Conservation (phyloP, 2,113 vertebrate species). For the Scopus umbretta region DNA sequence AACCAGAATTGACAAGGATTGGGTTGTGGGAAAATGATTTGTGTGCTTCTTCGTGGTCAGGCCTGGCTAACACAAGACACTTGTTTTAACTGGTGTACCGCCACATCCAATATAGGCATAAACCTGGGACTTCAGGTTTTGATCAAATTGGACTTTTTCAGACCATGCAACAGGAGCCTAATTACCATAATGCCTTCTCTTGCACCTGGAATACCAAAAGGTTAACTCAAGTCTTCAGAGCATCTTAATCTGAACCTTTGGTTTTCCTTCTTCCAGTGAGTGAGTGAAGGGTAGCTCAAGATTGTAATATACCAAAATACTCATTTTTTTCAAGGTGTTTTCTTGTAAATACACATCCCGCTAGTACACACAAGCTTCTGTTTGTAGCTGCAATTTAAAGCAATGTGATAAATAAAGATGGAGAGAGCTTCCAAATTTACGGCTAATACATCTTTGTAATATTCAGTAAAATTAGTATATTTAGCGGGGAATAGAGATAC, state of each 20-base stretch:
- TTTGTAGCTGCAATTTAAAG: not conserved
- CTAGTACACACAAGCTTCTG: not conserved
- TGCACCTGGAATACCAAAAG: not conserved
- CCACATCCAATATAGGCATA: not conserved
- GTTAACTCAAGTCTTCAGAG: not conserved
- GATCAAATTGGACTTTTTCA: not conserved
- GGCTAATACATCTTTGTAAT: not conserved
- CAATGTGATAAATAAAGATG: not conserved
- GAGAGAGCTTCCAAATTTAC: not conserved
- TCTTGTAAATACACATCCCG: accelerated
- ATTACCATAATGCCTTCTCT: not conserved
- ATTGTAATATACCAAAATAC: not conserved
- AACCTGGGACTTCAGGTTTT: not conserved
- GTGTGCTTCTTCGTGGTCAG: not conserved
- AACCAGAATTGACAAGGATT: not conserved
- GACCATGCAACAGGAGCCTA: not conserved
- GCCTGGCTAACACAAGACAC: not conserved
- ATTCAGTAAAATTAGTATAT: accelerated
- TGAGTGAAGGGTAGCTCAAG: not conserved
- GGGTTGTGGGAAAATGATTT: not conserved
- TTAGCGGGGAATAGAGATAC: not conserved
- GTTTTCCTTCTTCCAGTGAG: not conserved
- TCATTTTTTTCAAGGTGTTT: not conserved
- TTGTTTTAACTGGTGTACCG: not conserved
- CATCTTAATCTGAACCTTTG: not conserved